Evolutionary conservation across 2,888 invertebrate genomes (phyloP), one percentile per base, ranked within the genome.

Genomic region (Gibbula magus): DNA sequence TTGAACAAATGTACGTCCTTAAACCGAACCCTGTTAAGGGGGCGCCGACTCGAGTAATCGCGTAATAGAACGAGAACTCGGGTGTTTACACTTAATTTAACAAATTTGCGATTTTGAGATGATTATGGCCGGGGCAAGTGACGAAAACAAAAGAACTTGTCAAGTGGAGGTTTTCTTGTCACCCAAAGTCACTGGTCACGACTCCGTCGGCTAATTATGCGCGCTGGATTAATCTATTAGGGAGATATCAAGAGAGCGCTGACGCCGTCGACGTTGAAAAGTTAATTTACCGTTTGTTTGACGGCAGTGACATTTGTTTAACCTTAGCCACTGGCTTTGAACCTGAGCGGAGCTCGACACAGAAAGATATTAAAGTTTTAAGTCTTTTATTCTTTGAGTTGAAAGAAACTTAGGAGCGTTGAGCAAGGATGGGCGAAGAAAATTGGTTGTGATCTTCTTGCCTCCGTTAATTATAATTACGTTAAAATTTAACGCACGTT

Each of bases 271-370:
- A 61, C 61, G 29, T 29, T 61, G 29, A 61, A 61, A 61, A 61
- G 61, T 61, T 61, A 61, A 61, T 61, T 61, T 61, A 61, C 29
- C 61, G 25, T 61, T 61, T 61, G 61, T 61, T 61, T 61, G 61
- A 61, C 61, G 25, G 25, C 29, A 18, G 10, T 61, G 61, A 61
- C 61, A 61, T 61, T 61, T 61, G 61, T 61, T 16, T 61, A 61
- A 61, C 61, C 61, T 45, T 45, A 5, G 45, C 45, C 45, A 45
- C 13, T 45, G 1, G 45, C 45, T 45, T 45, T 45, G 45, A 45
- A 45, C 45, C 45, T 10, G 10, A 45, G 45, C 45, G 45, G 45
- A 13, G 13, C 10, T 13, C 10, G 1, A 45, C 45, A 45, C 45
- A 45, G 13, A 13, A 45, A 45, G 45, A 45, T 45, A 45, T 45